These are phyloP conservation scores for Epinephelus awoara DNA, from an alignment of 2,797 vertebrate species.

Conservation along the genomic window DNA sequence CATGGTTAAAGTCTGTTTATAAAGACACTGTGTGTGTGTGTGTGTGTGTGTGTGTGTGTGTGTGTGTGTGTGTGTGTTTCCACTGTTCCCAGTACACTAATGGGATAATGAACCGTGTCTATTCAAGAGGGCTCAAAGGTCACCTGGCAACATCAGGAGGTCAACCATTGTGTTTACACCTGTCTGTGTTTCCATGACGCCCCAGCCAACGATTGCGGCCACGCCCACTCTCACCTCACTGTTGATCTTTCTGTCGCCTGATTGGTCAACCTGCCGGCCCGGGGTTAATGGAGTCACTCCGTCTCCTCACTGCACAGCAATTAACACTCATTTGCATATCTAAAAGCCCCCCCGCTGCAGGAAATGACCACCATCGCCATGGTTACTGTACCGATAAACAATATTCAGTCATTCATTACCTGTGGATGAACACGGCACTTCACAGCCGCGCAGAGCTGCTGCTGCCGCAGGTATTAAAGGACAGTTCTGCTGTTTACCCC, in stretches of 20 bases:
- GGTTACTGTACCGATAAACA: constrained; percentile 57
- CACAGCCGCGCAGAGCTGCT: background rate
- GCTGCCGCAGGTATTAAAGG: background rate
- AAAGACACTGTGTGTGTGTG: background rate
- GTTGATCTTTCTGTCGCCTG: constrained; percentile 27
- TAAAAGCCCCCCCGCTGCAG: constrained; percentile 27
- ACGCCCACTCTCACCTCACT: constrained; percentile 19
- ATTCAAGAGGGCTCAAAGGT: constrained; percentile 45
- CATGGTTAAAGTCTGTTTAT: no score
- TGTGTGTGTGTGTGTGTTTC: background rate
- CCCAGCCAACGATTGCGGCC: background rate
- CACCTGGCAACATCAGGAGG: constrained; percentile 31
- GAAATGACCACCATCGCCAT: constrained; percentile 46
- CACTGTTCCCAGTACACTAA: constrained; percentile 25
- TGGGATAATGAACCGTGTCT: constrained; percentile 42
- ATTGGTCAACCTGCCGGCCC: constrained; percentile 45
- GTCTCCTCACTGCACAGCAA: constrained; percentile 55
- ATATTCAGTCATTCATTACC: constrained; percentile 4
- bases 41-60: background rate
- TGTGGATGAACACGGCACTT: background rate
- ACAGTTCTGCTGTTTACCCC: no score
- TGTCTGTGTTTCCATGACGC: constrained; percentile 4
- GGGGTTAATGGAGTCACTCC: constrained; percentile 64
- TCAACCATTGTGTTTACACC: constrained; percentile 17
- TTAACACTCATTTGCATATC: constrained; percentile 69